These are phyloP conservation scores for Apomyelois bistriatella DNA, from an alignment of 2,888 invertebrate species.

Conservation along the genomic window DNA sequence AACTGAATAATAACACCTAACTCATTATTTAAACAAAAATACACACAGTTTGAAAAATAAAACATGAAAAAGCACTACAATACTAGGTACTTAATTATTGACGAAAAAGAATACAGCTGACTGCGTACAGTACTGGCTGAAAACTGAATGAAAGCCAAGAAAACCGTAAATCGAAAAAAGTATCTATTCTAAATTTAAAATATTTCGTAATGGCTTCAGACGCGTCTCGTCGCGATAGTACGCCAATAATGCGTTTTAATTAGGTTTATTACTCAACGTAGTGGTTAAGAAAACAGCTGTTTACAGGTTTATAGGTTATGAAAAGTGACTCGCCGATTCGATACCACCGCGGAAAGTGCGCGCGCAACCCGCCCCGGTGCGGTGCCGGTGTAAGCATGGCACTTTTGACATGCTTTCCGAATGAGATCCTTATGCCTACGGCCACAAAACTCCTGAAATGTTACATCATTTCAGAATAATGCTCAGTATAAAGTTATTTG, in stretches of 20 bases:
- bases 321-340: constrained; percentile 66
- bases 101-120: constrained; percentile 38
- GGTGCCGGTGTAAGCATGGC: constrained; percentile 41
- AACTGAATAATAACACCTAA: too few relatives aligned
- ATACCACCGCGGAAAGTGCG: constrained; percentile 58
- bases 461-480: background rate
- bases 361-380: constrained; percentile 57
- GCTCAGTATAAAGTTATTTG: background rate
- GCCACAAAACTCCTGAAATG: background rate
- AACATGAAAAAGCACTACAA: constrained; percentile 12
- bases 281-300: constrained; percentile 62
- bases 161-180: constrained; percentile 64
- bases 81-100: constrained; percentile 7
- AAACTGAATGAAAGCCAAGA: constrained; percentile 71
- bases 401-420: constrained; percentile 41
- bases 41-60: constrained; percentile 20
- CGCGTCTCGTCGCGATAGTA: constrained; percentile 45
- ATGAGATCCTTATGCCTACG: constrained; percentile 22
- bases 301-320: constrained; percentile 67
- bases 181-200: constrained; percentile 64
- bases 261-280: constrained; percentile 32
- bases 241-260: constrained; percentile 31
- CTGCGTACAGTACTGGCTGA: constrained; percentile 45
- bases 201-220: constrained; percentile 62
- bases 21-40: constrained; percentile 19